Evolutionary conservation across 2,888 invertebrate species (phyloP).

Genomic region (Ectemnius cavifrons): DNA sequence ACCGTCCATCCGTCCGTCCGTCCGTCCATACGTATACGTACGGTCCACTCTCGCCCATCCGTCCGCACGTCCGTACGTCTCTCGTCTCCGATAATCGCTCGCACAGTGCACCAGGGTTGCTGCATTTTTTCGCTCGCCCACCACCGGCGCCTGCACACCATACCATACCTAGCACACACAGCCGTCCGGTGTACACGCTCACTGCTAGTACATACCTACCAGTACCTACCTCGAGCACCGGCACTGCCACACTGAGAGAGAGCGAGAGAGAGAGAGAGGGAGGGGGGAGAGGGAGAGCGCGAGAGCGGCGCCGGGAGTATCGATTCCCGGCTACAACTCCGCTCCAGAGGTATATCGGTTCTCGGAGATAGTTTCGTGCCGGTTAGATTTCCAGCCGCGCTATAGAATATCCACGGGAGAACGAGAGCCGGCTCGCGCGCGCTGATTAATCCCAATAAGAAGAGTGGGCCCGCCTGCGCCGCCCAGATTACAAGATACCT

Average conservation of each 20-base stretch:
- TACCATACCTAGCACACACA: no score
- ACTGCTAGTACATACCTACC: no score
- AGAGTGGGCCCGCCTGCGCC: neutral
- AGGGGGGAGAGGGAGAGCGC: no score
- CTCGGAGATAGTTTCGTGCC: constrained; percentile 32
- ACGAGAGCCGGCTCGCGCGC: constrained; percentile 4
- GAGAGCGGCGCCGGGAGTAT: constrained; percentile 38
- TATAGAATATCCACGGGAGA: constrained; percentile 40
- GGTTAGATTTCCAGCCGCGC: constrained; percentile 35
- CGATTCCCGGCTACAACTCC: constrained; percentile 52
- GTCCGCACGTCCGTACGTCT: constrained; percentile 62
- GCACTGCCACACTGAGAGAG: neutral
- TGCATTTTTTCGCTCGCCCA: constrained; percentile 60
- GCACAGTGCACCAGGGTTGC: constrained; percentile 55
- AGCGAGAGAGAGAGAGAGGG: no score
- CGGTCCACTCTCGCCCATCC: constrained; percentile 43
- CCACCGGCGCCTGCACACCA: constrained; percentile 1
- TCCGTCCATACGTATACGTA: neutral
- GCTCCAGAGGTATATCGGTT: constrained; percentile 51
- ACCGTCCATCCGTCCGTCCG: constrained; percentile 61
- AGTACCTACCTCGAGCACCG: no score
- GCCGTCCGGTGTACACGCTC: no score
- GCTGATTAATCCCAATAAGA: constrained; percentile 8
- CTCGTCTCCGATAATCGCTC: constrained; percentile 73
- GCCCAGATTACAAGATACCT: constrained; percentile 1